Percentiles rank a stretch among this genome's conserved stretches.
These are phyloP conservation scores for Phenganax subtilis DNA, from an alignment of 92 coral and sea anemone genomes.

Conservation along the genomic window DNA sequence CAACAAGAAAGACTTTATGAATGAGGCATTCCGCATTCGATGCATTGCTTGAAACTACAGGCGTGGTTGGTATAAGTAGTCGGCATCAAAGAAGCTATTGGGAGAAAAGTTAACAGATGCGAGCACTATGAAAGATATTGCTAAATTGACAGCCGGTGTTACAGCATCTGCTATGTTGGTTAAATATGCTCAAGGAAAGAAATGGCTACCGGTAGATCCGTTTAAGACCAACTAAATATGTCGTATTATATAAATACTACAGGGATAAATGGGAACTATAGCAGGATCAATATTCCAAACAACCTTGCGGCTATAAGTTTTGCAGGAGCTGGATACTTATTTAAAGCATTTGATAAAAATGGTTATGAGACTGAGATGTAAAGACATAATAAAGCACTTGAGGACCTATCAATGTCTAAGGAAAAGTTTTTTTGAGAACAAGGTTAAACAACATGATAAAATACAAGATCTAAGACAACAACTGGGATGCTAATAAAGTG, in stretches of 20 bases:
- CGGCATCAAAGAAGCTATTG: too few species aligned
- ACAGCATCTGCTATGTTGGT: too few species aligned
- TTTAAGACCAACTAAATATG: too few species aligned
- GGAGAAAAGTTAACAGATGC: too few species aligned
- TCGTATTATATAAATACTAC: too few species aligned
- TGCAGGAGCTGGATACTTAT: conserved; percentile 10
- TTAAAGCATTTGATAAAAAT: neutral
- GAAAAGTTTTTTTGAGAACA: conserved; percentile 28
- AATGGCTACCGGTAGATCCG: too few species aligned
- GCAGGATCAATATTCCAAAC: conserved; percentile 6
- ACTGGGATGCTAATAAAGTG: conserved; percentile 8
- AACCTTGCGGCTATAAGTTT: conserved; percentile 13
- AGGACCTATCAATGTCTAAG: conserved; percentile 15
- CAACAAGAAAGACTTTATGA: neutral
- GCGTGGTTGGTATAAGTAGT: too few species aligned
- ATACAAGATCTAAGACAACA: conserved; percentile 20
- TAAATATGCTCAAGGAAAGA: too few species aligned
- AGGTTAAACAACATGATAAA: conserved; percentile 14
- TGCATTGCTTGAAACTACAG: too few species aligned
- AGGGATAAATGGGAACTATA: neutral
- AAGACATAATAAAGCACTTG: conserved; percentile 35
- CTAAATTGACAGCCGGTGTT: too few species aligned
- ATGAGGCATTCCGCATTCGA: too few species aligned
- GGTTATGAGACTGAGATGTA: conserved; percentile 25
- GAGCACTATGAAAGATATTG: too few species aligned